Evolutionary conservation across 1,140 invertebrate species (phyloP).

Genomic region (Danaus melanippus): DNA sequence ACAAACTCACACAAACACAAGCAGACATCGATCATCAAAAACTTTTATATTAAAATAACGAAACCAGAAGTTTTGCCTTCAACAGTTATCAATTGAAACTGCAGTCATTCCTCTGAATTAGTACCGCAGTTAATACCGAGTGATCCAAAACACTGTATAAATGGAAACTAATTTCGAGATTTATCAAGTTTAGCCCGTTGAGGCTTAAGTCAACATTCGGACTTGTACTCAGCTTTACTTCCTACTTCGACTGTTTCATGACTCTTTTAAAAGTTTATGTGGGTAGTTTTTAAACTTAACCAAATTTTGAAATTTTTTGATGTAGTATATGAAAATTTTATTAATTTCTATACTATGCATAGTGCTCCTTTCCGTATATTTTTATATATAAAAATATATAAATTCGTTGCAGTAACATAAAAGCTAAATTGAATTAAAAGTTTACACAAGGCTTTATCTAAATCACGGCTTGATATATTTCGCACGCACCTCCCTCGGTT

Average conservation of each 20-base stretch:
- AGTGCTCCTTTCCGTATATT: no score
- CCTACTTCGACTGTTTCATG: constrained; percentile 4
- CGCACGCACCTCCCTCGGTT: constrained; percentile 41
- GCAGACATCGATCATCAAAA: no score
- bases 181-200: constrained; percentile 15
- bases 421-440: constrained; percentile 51
- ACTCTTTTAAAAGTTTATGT: no score
- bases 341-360: no score
- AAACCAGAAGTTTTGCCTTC: neutral
- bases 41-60: no score
- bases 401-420: constrained; percentile 19
- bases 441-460: constrained; percentile 46
- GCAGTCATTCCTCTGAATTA: constrained; percentile 7
- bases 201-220: constrained; percentile 14
- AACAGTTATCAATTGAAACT: constrained; percentile 3
- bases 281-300: no score
- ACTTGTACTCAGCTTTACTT: constrained; percentile 14
- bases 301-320: no score
- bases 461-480: constrained; percentile 56
- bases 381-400: no score
- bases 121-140: constrained; percentile 3
- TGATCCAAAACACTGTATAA: constrained; percentile 8
- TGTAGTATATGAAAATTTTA: no score
- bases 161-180: constrained; percentile 14
- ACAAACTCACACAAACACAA: no score